Conservation (phyloP, 2,888 invertebrate species). For the Tupiocoris notatus region DNA sequence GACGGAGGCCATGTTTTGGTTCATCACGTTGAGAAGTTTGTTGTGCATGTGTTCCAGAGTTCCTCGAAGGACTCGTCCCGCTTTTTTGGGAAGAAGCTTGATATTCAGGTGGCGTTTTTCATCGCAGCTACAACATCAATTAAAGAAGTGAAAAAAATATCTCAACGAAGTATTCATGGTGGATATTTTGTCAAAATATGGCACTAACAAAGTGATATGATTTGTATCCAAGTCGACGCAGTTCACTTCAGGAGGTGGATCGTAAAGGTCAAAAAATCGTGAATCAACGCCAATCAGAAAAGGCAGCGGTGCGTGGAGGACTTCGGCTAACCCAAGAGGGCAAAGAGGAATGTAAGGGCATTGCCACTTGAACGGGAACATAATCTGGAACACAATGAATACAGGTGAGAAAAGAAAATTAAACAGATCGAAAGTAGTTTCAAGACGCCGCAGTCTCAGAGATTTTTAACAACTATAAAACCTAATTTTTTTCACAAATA, state of each 20-base stretch:
- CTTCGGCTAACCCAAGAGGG: conserved; percentile 91
- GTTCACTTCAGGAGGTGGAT: conserved; percentile 93
- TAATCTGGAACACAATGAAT: conserved; percentile 57
- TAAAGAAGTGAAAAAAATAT: background rate
- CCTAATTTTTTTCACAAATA: too few species aligned
- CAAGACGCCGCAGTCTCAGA: too few species aligned
- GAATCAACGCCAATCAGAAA: conserved; percentile 97
- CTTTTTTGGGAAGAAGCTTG: conserved; percentile 82
- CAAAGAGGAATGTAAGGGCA: conserved; percentile 99
- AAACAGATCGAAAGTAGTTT: too few species aligned
- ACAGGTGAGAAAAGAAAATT: background rate
- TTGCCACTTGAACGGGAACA: conserved; percentile 99
- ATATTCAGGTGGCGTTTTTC: conserved; percentile 72
- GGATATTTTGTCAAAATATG: background rate
- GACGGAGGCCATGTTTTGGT: conserved; percentile 51
- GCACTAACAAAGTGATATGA: conserved; percentile 76
- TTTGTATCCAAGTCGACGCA: conserved; percentile 98
- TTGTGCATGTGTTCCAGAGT: conserved; percentile 75
- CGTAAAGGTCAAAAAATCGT: conserved; percentile 93
- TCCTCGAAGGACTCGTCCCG: conserved; percentile 75
- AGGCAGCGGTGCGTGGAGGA: conserved; percentile 94
- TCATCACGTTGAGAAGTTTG: conserved; percentile 55
- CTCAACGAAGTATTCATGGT: background rate
- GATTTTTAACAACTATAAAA: background rate
- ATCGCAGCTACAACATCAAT: conserved; percentile 67